Base-by-base conservation (phyloP, 2,113 vertebrate species). In the Seriola dumerili region DNA sequence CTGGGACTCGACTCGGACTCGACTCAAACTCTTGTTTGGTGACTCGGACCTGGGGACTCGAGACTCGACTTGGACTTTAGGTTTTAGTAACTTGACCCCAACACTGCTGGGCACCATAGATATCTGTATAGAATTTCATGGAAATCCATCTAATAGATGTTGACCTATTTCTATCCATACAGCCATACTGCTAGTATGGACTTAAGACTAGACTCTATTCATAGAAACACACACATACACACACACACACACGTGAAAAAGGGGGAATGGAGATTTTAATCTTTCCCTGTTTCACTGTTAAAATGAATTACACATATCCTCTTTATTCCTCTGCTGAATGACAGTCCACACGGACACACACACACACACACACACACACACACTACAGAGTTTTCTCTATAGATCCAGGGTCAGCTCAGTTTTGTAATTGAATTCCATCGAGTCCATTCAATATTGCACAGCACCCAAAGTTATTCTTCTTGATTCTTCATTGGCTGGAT, bases 371-470 rank as follows among this genome's bases (percentile, higher is more conserved):
- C 38, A 38, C 38, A 38, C 38, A 38, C 38, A 38, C 38, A 38
- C 38, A 38, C 38, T 48, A 32, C 29, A 63, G 29, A 72, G 48
- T 73, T 72, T 38, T 21, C 29, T 64, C 38, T 23, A 57, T 61
- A 74, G 13, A 54, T 74, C 68, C n/a, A 67, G 40, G 25, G 64
- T 44, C 64, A 32, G 42, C 29, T 70, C 65, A 29, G 29, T 50
- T 65, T 71, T 32, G 48, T 77, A 81, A 85, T 75, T 85, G 29
- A 86, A 88, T 80, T 84, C 52, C 54, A 72, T 32, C 52, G 4
- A 12, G 58, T 67, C 55, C 12, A 57, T 74, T 82, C 4, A 11
- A 63, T 46, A 48, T 42, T 38, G 25, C 55, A 12, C 54, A 44
- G 61, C 32, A 17, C 81, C 81, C 62, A 62, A 29, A 79, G 16